Base-by-base conservation (phyloP, 2,113 vertebrate species). In the Pterocles gutturalis region DNA sequence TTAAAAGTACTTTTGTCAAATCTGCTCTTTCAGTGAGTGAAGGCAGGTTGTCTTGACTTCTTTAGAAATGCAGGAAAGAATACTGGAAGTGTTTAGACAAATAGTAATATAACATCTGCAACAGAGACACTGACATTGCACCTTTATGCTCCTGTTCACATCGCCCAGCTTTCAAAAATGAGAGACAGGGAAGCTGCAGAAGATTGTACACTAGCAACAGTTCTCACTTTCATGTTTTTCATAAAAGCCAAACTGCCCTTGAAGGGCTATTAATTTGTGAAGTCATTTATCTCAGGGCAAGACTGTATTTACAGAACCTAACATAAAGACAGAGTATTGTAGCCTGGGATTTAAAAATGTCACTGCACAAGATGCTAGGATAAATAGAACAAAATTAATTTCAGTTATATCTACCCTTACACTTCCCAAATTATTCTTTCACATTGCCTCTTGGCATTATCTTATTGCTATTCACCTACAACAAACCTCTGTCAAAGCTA, bases 241-340 rank as follows among this genome's bases (percentile, higher is more conserved):
- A 16, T 60, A 69, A 70, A 89, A 89, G 60, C 75, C 71, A 66
- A 38, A 64, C 75, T 95, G 76, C 64, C 64, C 64, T 86, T 90
- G 85, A 85, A 83, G 71, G 75, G 54, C 79, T 96, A 77, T 86
- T 95, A 89, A 92, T 95, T 91, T 88, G 79, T 69, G 29, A 84
- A 92, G 66, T 67, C 7, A 28, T 94, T 96, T 94, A 46, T 95
- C 66, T 85, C 82, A 46, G 58, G 71, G 58, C 75, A 91, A 49
- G 69, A 15, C 61, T 78, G 48, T 82, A 58, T 91, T 82, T 95
- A 75, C 77, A 91, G 72, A 79, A 31, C 41, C 48, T 83, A 90
- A 61, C 45, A 34, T 29, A 69, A 87, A 69, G 61, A 45, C 66
- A 60, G 26, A 53, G 55, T 57, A 58, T 43, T 83, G 72, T 87